These are phyloP conservation scores for Xiphias gladius DNA, from an alignment of 2,113 vertebrate species.

Conservation along the genomic window DNA sequence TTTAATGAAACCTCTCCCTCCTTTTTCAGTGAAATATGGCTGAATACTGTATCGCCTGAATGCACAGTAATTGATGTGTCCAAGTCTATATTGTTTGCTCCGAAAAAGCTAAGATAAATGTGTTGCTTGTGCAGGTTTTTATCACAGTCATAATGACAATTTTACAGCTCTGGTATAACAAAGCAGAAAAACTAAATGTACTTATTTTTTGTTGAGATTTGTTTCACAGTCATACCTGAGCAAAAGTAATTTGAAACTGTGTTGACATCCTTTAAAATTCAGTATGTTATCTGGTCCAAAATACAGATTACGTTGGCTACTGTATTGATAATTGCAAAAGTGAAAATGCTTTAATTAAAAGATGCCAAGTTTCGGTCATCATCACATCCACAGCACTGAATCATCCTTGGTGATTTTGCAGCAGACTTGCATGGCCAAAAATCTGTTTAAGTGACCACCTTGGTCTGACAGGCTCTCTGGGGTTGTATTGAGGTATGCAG, in stretches of 20 bases:
- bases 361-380: conserved; percentile 1
- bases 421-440: conserved; percentile 27
- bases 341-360: not conserved
- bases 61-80: conserved; percentile 25
- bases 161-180: not conserved
- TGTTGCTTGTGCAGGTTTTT: not conserved
- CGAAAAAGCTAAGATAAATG: conserved; percentile 16
- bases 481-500: conserved; percentile 27
- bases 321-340: not conserved
- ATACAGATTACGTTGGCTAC: no score
- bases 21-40: not conserved
- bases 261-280: not conserved
- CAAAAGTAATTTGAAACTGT: not conserved
- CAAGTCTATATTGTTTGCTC: conserved; percentile 23
- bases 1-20: not conserved
- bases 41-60: conserved; percentile 15
- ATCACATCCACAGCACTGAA: conserved; percentile 1
- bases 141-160: conserved; percentile 7
- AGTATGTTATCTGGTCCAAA: not conserved
- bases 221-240: not conserved
- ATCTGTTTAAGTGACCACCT: conserved; percentile 36
- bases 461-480: conserved; percentile 43
- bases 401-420: conserved; percentile 8
- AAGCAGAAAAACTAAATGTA: not conserved
- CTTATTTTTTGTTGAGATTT: not conserved